Conservation (phyloP, 2,113 vertebrate genomes). For the Hemibagrus wyckioides region DNA sequence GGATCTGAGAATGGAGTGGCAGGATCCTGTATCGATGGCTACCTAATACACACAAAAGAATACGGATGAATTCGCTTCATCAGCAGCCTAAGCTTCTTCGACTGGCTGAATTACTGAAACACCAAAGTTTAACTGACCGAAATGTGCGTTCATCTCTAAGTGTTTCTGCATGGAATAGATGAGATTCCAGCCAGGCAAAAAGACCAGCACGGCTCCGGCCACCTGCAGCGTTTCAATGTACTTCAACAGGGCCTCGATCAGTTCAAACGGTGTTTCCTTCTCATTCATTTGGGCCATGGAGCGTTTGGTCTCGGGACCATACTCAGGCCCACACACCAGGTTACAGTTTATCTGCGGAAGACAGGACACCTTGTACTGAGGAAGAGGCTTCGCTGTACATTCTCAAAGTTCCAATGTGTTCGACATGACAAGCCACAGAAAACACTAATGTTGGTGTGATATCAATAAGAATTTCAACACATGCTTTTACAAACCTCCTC, state of each 20-base stretch:
- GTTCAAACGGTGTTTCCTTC: constrained; percentile 93
- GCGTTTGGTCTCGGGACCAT: constrained; percentile 82
- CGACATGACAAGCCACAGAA: neutral
- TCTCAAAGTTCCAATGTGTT: neutral
- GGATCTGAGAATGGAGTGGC: constrained; percentile 94
- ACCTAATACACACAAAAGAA: constrained; percentile 67
- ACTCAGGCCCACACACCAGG: constrained; percentile 82
- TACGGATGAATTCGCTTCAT: neutral
- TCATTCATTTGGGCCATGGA: constrained; percentile 90
- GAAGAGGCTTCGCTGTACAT: neutral
- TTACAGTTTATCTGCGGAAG: constrained; percentile 88
- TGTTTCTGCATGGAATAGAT: constrained; percentile 95
- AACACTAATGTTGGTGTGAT: neutral
- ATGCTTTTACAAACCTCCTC: constrained; percentile 77
- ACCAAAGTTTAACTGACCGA: constrained; percentile 73
- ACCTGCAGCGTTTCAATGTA: constrained; percentile 91
- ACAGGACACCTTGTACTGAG: neutral
- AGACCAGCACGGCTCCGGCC: constrained; percentile 87
- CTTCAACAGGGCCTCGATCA: constrained; percentile 89
- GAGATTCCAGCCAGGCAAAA: constrained; percentile 96
- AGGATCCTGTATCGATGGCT: constrained; percentile 82
- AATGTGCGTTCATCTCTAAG: constrained; percentile 89
- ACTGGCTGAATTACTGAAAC: neutral
- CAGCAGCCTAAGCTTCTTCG: neutral
- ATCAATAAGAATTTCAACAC: neutral